Percentiles rank a stretch among this genome's conserved stretches.
Evolutionary conservation across 2,797 vertebrate genomes (phyloP).

Genomic region (Catostomus latipinnis): DNA sequence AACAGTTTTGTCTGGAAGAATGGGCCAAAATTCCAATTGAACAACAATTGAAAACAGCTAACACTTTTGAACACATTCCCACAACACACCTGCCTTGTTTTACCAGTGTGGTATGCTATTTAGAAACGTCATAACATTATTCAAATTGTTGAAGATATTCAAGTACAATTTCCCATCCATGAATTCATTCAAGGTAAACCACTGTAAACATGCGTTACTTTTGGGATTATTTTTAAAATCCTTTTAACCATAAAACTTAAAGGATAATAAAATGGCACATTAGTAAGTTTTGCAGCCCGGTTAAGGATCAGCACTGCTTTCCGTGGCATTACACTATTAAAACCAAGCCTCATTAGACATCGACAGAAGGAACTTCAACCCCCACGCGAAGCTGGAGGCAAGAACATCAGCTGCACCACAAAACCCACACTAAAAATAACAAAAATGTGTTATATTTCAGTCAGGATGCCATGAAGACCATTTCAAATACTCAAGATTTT

Average conservation of each 20-base stretch:
- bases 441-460: background rate
- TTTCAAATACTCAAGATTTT: background rate
- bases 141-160: constrained; percentile 1
- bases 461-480: background rate
- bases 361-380: background rate
- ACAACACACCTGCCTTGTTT: constrained; percentile 19
- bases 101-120: constrained; percentile 12
- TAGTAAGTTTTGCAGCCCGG: background rate
- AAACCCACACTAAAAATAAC: background rate
- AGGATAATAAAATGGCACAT: background rate
- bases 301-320: background rate
- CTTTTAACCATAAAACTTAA: background rate
- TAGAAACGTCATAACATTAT: constrained; percentile 10
- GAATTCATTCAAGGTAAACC: background rate
- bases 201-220: background rate
- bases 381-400: background rate
- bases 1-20: no score
- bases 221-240: background rate
- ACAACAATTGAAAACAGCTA: background rate
- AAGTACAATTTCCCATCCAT: background rate
- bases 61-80: background rate
- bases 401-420: background rate
- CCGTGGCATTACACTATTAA: background rate
- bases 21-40: no score
- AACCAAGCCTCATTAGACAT: no score